phyloP scores from a whole-genome alignment of 2,797 vertebrate genomes.

The Leptoclinus maculatus region DNA sequence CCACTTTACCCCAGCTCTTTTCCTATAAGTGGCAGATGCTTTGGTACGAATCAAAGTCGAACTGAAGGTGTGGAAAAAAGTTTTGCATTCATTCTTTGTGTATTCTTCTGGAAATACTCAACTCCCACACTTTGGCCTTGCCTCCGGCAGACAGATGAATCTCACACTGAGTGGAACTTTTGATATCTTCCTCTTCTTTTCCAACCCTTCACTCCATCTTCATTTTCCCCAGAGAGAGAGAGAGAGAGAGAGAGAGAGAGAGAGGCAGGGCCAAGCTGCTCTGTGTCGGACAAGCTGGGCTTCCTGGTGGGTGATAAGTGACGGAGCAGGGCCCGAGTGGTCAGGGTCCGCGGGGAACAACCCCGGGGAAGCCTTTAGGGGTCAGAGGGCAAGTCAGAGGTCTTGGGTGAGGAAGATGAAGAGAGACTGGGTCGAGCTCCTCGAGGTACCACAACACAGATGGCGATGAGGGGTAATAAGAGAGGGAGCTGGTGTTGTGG shows the following conservation, averaged over 20 bases:
- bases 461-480: constrained; percentile 63
- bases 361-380: constrained; percentile 40
- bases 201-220: constrained; percentile 45
- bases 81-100: constrained; percentile 10
- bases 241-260: background rate
- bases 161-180: constrained; percentile 58
- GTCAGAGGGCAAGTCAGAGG: constrained; percentile 74
- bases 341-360: constrained; percentile 62
- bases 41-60: constrained; percentile 1
- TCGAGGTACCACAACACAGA: constrained; percentile 69
- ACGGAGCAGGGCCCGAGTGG: constrained; percentile 62
- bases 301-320: constrained; percentile 81
- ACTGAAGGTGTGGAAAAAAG: constrained; percentile 16
- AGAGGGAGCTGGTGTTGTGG: constrained; percentile 34
- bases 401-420: constrained; percentile 74
- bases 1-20: background rate
- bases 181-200: constrained; percentile 66
- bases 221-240: constrained; percentile 46
- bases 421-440: constrained; percentile 62
- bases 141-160: constrained; percentile 45
- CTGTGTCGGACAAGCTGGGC: constrained; percentile 52
- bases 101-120: constrained; percentile 25
- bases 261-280: constrained; percentile 46
- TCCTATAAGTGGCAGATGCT: constrained; percentile 9
- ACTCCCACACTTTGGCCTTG: constrained; percentile 18